These are phyloP conservation scores for Bombus balteatus DNA, from an alignment of 1,140 invertebrate genomes.

Conservation along the genomic window DNA sequence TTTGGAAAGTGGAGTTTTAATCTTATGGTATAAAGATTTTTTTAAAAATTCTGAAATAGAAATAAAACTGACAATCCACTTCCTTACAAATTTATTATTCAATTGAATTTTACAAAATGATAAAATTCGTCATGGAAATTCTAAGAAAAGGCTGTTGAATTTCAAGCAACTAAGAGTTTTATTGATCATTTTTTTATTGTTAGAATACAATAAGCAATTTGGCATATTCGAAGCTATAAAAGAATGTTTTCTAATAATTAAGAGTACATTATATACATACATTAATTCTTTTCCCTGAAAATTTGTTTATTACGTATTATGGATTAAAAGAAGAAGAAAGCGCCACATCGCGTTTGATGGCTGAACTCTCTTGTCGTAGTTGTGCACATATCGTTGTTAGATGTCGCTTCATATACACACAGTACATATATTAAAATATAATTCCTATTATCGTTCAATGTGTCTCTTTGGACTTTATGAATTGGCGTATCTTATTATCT, in stretches of 20 bases:
- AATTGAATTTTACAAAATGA: background rate
- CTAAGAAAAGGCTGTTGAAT: background rate
- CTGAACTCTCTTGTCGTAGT: background rate
- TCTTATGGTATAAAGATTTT: background rate
- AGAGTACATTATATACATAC: background rate
- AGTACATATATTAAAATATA: background rate
- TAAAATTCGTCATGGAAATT: background rate
- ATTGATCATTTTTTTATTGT: background rate
- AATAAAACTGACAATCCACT: background rate
- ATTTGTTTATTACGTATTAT: background rate
- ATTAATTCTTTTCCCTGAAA: background rate
- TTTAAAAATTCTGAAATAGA: background rate
- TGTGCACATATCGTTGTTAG: background rate
- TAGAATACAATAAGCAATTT: background rate
- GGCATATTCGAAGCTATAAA: background rate
- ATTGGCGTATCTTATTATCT: slow-evolving; percentile 18
- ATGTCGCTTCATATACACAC: slow-evolving; percentile 2
- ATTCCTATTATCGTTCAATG: slow-evolving; percentile 4
- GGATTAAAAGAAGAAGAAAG: background rate
- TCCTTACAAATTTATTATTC: background rate
- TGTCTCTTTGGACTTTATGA: slow-evolving; percentile 14
- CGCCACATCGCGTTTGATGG: background rate
- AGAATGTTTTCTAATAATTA: background rate
- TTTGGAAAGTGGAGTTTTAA: background rate
- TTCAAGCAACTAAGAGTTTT: background rate